phyloP scores from a whole-genome alignment of 1,140 invertebrate species.

The Lucilia sericata region DNA sequence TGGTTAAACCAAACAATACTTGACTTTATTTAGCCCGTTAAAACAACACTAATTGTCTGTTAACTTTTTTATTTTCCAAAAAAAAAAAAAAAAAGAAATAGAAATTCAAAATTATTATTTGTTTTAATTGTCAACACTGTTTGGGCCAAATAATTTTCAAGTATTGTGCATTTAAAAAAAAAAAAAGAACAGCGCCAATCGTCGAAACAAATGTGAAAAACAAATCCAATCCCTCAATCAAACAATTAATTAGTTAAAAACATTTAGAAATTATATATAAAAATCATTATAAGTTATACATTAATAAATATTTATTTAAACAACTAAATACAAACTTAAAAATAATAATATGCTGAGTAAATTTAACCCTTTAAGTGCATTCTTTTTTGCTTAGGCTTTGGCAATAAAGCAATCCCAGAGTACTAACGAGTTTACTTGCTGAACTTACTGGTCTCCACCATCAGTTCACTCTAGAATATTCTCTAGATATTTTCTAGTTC shows the following conservation, averaged over 20 bases:
- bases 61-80: no score
- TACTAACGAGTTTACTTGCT: no score
- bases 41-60: no score
- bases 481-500: no score
- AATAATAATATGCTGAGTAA: not conserved
- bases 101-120: not conserved
- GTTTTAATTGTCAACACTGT: not conserved
- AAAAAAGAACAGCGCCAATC: not conserved
- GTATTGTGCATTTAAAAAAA: conserved; percentile 58
- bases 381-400: no score
- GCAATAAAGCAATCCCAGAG: no score
- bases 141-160: conserved; percentile 67
- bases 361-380: not conserved
- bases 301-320: not conserved
- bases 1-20: conserved; percentile 67
- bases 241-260: not conserved
- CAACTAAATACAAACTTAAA: not conserved
- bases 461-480: no score
- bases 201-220: conserved; percentile 20
- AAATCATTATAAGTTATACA: not conserved
- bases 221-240: conserved; percentile 10
- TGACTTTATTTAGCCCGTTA: conserved; percentile 62
- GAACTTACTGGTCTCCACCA: no score
- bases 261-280: not conserved
- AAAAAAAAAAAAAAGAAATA: no score